Conservation (phyloP, 2,888 invertebrate species). For the Erebia ligea region DNA sequence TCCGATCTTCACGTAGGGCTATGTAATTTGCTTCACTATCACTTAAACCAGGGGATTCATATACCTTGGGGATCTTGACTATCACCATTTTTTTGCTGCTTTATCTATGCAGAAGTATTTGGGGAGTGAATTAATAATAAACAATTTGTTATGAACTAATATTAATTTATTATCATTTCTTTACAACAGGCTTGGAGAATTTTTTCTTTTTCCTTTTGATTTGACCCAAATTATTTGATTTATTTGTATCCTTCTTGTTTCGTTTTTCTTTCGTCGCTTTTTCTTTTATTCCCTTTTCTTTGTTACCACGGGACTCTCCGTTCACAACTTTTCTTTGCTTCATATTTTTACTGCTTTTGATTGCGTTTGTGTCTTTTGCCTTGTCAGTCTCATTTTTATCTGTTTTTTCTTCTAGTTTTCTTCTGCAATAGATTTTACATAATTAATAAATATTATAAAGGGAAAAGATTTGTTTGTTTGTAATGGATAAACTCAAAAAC, state of each 20-base stretch:
- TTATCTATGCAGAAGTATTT: background rate
- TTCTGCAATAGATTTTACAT: slow-evolving; percentile 51
- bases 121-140: background rate
- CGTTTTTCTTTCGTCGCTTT: slow-evolving; percentile 12
- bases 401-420: slow-evolving; percentile 64
- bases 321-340: slow-evolving; percentile 63
- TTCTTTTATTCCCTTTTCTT: slow-evolving; percentile 26
- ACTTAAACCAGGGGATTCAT: too few relatives aligned
- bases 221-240: slow-evolving; percentile 27
- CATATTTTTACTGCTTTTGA: slow-evolving; percentile 56
- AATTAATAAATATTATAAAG: background rate
- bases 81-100: background rate
- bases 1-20: too few relatives aligned
- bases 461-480: too few relatives aligned
- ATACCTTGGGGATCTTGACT: too few relatives aligned
- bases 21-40: too few relatives aligned
- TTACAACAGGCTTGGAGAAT: slow-evolving; percentile 38
- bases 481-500: too few relatives aligned
- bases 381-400: slow-evolving; percentile 45
- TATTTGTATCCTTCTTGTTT: slow-evolving; percentile 35
- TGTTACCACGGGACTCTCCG: slow-evolving; percentile 40
- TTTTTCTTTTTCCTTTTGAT: slow-evolving; percentile 42
- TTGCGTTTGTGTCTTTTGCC: slow-evolving; percentile 48
- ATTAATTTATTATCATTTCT: slow-evolving; percentile 33
- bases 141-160: slow-evolving; percentile 7